Base-by-base conservation (phyloP, 2,888 invertebrate genomes). In the Pristionchus fissidentatus region DNA sequence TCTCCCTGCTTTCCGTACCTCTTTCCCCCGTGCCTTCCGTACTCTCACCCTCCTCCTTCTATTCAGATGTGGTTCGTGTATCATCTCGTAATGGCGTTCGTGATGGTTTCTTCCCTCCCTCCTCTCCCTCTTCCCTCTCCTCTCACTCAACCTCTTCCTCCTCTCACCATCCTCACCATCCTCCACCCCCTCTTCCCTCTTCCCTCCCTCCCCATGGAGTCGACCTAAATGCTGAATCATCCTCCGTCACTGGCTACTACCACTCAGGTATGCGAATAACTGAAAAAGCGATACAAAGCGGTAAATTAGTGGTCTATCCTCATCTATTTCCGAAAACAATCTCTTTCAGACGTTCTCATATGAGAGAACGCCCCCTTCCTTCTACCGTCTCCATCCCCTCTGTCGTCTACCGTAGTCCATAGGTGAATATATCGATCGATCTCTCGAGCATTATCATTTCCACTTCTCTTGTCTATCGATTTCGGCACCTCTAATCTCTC, bases 231-330 rank as follows among this genome's bases (percentile, higher is more conserved):
- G 83, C 82, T 1, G 85, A 85, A 46, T 84, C 84, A 29, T 84
- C 84, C 13, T 85, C 85, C 22, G 85, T 85, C 29, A 85, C 85
- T 41, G 80, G 78, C 15, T 82, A 82, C 62, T 84, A 83, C 52
- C 73, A 57, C n/a, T 26, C 83, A 38, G 73, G 73, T 83, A 52
- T 3, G 49, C 62, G n/a, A 57, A 10, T 10, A 3, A 29, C 5
- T 66, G 66, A 5, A 38, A 22, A n/a, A 4, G 8, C n/a, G n/a
- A n/a, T 22, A 5, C 26, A 38, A 22, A 38, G 32, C 3, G n/a
- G 13, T 66, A 32, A 38, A 38, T 35, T 19, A 38, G 22, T 22
- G 1, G 29, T 19, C 35, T 35, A 35, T 38, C 22, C 19, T 15
- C 38, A 22, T 15, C 22, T 75, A 75, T 43, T 19, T 29, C n/a